Evolutionary conservation across 1,140 invertebrate genomes (phyloP), one percentile per base, ranked within the genome.

Genomic region (Drosophila watanabei): DNA sequence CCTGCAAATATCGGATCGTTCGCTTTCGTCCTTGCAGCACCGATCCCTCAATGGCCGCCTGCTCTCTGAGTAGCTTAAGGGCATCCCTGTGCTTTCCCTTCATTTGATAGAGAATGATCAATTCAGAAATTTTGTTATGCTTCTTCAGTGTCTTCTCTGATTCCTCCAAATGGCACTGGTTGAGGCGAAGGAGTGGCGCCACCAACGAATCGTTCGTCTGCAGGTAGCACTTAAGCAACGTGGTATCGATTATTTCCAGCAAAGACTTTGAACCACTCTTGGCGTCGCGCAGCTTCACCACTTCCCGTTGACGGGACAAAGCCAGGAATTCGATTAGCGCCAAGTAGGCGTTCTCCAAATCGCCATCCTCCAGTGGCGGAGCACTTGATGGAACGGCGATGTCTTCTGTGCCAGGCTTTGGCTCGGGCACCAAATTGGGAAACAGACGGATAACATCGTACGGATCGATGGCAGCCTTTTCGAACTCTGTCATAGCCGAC

Each of bases 121-220:
- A 94, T 93, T 99, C 99, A 71, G 96, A 97, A 80, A 97, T 97
- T 94, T 99, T 99, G 66, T 97, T 95, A 93, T 98, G 95, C 80
- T 97, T 96, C 69, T 97, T 95, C 6, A 99, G 94, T 9, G 97
- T 97, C 79, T 96, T 96, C 92, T 99, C 98, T 2, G 98, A 97
- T 94, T 99, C 99, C 60, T 98, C 97, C 6, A 99, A 93, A 86
- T 99, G 97, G 93, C 98, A 99, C 91, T 98, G 96, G 93, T 99
- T 99, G n/a, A 98, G 93, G 13, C 99, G 95, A 6, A 99, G 93
- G 16, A 99, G 93, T 1, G 98, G 96, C 1, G 98, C 97, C 8
- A 99, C 97, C 43, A 99, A 94, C 0, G 97, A 97, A 94, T 99
- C 98, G 93, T 99, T 99, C 2, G 97, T 99, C 96, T 98, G 96